Evolutionary conservation across 1,140 invertebrate species (phyloP), one percentile per base, ranked within the genome.

Genomic region (Drosophila dunni): DNA sequence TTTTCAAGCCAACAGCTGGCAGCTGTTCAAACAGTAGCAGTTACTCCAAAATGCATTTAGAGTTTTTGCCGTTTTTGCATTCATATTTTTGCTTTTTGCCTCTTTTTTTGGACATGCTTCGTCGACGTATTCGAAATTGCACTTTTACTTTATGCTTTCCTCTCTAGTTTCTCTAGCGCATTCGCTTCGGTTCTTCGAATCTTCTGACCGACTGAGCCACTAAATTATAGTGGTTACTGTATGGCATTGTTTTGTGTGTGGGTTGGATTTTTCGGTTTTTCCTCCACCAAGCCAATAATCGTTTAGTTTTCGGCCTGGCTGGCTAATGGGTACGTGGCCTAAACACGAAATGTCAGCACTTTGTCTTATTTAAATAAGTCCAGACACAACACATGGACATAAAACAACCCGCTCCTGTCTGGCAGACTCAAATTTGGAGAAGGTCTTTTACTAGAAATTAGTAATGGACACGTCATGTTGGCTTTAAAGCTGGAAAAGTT

Each of bases 271-370:
- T 48, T 61, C 20, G 61, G 24, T 29, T 29, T 29, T 29, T 4
- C 24, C 5, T 29, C 24, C 78, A 64, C 13, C 34, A 5, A 44
- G 51, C 53, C 58, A 70, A 79, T 70, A 70, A 75, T 79, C 70
- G 81, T 86, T 82, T 82, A 79, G 44, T 57, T 86, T 85, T 75
- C 64, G 78, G 75, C 70, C 70, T 79, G 57, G 57, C 57, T 79
- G 57, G 72, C 53, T 78, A 88, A 88, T 88, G 81, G 79, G 75
- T 68, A 82, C 75, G 79, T 71, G 79, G 65, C 20, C 68, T 74
- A 61, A 80, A 78, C 82, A 86, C 75, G 83, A 82, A 86, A 78
- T 88, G 83, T 81, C 58, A 73, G 58, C 68, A 60, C 63, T 74
- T 74, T 69, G 71, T 74, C 71, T 74, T 74, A 69, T 69, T 74